Conservation (phyloP, 2,888 invertebrate genomes). For the Bembecia ichneumoniformis region DNA sequence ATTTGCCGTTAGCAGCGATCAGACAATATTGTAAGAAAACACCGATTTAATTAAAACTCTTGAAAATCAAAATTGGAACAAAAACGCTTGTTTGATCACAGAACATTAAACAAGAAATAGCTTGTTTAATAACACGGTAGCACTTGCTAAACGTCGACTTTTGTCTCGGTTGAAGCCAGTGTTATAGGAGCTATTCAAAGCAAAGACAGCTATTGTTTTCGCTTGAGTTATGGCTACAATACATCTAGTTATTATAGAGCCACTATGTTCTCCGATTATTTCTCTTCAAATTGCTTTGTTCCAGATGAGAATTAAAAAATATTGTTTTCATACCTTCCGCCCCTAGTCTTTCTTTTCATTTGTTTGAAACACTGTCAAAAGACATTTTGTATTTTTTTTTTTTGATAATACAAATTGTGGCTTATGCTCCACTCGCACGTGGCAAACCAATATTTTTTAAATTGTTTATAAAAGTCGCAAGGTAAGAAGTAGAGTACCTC, state of each 20-base stretch:
- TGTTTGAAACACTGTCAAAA: too few relatives aligned
- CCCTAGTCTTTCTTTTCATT: too few relatives aligned
- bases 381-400: too few relatives aligned
- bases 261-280: neutral
- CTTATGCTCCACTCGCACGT: too few relatives aligned
- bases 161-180: conserved; percentile 14
- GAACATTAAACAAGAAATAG: neutral
- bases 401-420: too few relatives aligned
- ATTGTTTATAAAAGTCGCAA: too few relatives aligned
- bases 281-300: neutral
- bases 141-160: conserved; percentile 19
- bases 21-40: too few relatives aligned
- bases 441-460: too few relatives aligned
- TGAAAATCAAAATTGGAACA: neutral
- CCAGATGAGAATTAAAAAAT: neutral
- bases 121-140: conserved; percentile 14
- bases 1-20: too few relatives aligned
- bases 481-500: too few relatives aligned
- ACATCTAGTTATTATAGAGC: conserved; percentile 9
- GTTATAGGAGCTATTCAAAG: conserved; percentile 15
- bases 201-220: conserved; percentile 25
- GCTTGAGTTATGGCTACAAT: conserved; percentile 24
- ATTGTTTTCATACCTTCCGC: neutral
- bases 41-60: neutral
- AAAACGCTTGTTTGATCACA: neutral